Percentiles rank a stretch among this genome's conserved stretches.
Evolutionary conservation across 2,113 vertebrate genomes (phyloP).

Genomic region (Patagioenas fasciata): DNA sequence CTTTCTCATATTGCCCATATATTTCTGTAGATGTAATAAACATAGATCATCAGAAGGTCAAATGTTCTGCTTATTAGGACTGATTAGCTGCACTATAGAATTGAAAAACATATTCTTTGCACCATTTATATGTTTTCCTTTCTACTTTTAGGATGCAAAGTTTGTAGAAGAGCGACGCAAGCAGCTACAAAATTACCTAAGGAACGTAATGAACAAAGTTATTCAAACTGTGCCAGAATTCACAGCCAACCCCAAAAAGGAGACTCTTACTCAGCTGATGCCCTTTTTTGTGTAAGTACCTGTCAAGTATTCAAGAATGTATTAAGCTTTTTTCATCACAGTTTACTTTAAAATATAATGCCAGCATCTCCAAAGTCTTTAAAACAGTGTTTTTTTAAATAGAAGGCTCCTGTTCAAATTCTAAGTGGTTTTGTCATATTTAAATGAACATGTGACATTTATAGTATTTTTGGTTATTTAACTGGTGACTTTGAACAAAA

Average conservation of each 20-base stretch:
- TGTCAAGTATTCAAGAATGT: not conserved
- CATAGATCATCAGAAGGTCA: not conserved
- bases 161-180: constrained; percentile 96
- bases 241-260: constrained; percentile 88
- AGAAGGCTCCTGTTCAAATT: not conserved
- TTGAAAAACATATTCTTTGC: not conserved
- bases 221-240: constrained; percentile 94
- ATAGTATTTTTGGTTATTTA: not conserved
- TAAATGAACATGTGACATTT: not conserved
- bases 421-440: not conserved
- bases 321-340: not conserved
- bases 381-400: not conserved
- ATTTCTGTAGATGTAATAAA: not conserved
- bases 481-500: not conserved
- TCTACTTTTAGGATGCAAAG: constrained; percentile 87
- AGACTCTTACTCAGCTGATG: constrained; percentile 88
- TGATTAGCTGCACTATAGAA: not conserved
- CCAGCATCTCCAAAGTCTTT: not conserved
- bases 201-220: constrained; percentile 95
- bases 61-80: not conserved
- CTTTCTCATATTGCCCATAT: not conserved
- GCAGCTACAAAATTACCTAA: constrained; percentile 93
- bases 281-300: constrained; percentile 94
- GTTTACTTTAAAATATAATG: not conserved
- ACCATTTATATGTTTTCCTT: not conserved